Percentiles rank a stretch among this genome's conserved stretches.
Conservation (phyloP, 1,140 invertebrate species). For the Maniola jurtina region DNA sequence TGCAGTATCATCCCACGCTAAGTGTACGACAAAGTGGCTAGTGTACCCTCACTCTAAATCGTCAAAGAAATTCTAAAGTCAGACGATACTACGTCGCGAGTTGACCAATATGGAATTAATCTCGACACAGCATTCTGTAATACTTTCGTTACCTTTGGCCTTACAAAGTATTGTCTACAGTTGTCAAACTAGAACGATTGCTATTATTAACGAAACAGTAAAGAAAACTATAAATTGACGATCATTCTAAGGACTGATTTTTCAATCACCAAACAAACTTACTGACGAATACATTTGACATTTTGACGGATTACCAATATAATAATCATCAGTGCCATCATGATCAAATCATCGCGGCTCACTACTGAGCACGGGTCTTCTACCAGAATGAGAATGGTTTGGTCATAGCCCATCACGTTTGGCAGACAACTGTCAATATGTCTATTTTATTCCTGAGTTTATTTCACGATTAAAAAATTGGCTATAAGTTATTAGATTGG, state of each 20-base stretch:
- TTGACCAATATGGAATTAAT: constrained; percentile 36
- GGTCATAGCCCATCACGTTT: no score
- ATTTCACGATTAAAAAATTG: no score
- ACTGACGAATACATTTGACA: no score
- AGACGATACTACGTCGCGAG: constrained; percentile 18
- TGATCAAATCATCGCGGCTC: no score
- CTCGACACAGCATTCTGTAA: constrained; percentile 51
- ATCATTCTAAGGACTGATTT: background rate
- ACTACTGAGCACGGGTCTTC: no score
- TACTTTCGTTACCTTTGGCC: constrained; percentile 63
- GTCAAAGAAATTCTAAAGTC: constrained; percentile 22
- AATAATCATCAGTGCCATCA: no score
- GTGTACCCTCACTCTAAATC: background rate
- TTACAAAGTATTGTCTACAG: constrained; percentile 52
- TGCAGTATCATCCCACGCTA: background rate
- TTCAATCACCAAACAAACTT: no score
- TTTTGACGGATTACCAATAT: no score
- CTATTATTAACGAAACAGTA: constrained; percentile 13
- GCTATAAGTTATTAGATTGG: no score
- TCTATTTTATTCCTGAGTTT: no score
- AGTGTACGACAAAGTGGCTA: background rate
- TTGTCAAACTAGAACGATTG: constrained; percentile 19
- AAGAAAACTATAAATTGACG: background rate
- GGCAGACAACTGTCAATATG: no score
- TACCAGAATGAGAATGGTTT: no score